phyloP scores from a whole-genome alignment of 2,888 invertebrate species.

The Limnephilus auricula region DNA sequence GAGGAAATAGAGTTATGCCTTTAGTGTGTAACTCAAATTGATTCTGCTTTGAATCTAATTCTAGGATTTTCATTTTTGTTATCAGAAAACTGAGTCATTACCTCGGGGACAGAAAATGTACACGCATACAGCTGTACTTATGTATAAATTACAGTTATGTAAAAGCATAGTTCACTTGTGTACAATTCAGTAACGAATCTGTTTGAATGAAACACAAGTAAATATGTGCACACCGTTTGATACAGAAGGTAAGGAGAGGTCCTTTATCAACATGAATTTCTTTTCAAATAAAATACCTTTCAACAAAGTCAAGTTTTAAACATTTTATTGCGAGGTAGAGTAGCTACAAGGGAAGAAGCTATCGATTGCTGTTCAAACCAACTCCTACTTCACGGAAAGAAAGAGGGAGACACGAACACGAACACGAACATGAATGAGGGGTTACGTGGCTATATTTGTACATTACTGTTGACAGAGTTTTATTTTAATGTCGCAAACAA shows the following conservation, averaged over 20 bases:
- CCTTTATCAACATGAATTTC: neutral
- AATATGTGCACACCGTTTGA: neutral
- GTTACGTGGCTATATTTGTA: neutral
- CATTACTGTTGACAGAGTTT: neutral
- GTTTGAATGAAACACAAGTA: neutral
- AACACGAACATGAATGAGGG: neutral
- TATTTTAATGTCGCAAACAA: neutral
- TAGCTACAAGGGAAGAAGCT: neutral
- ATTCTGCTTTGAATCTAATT: too few relatives aligned
- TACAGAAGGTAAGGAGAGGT: neutral
- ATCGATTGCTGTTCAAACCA: neutral
- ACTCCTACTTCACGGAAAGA: neutral
- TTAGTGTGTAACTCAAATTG: too few relatives aligned
- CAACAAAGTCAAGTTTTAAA: neutral
- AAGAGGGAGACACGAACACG: neutral
- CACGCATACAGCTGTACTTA: neutral
- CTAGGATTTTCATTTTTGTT: neutral
- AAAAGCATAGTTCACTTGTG: neutral
- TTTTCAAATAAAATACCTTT: neutral
- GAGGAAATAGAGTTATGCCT: too few relatives aligned
- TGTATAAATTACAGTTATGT: neutral
- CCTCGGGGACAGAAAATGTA: neutral
- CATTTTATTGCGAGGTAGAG: neutral
- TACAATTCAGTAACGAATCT: neutral
- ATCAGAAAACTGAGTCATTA: neutral